Percentiles rank a stretch among this genome's conserved stretches.
Evolutionary conservation across 1,140 invertebrate species (phyloP).

Genomic region (Himalopsyche phryganea): DNA sequence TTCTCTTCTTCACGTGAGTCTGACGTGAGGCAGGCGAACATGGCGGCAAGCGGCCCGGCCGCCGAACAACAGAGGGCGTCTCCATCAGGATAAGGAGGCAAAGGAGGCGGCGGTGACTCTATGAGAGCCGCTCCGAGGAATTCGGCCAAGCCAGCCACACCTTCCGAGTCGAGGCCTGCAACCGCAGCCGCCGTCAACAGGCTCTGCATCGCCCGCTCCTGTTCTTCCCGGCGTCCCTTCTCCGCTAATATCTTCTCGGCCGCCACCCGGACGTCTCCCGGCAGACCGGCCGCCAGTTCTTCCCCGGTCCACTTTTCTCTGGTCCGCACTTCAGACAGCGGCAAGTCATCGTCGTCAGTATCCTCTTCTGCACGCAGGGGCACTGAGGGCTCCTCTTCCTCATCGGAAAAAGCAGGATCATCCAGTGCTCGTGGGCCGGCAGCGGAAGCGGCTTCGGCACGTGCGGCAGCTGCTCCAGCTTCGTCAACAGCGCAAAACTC

Average conservation of each 20-base stretch:
- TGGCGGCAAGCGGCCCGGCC: constrained; percentile 44
- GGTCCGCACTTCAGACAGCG: constrained; percentile 63
- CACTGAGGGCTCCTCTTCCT: constrained; percentile 64
- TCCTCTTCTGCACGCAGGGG: constrained; percentile 63
- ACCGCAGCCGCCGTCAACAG: constrained; percentile 54
- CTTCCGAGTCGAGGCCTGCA: constrained; percentile 49
- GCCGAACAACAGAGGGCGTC: constrained; percentile 40
- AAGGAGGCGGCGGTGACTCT: constrained; percentile 41
- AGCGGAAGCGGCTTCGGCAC: constrained; percentile 56
- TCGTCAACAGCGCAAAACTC: constrained; percentile 75
- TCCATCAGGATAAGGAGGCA: constrained; percentile 40
- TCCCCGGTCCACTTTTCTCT: constrained; percentile 49
- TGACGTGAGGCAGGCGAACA: constrained; percentile 46
- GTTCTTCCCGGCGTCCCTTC: constrained; percentile 35
- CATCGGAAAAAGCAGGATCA: constrained; percentile 72
- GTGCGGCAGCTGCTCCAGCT: constrained; percentile 47
- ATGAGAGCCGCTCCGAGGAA: constrained; percentile 44
- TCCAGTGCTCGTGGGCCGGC: constrained; percentile 47
- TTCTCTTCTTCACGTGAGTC: constrained; percentile 74
- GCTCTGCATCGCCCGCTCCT: constrained; percentile 55
- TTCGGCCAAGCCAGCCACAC: constrained; percentile 41
- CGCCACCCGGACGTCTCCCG: constrained; percentile 60
- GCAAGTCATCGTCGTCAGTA: constrained; percentile 85
- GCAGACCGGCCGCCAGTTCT: constrained; percentile 53
- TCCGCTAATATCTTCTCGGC: constrained; percentile 60